These are phyloP conservation scores for Argopecten irradians DNA, from an alignment of 1,140 invertebrate genomes.

Conservation along the genomic window DNA sequence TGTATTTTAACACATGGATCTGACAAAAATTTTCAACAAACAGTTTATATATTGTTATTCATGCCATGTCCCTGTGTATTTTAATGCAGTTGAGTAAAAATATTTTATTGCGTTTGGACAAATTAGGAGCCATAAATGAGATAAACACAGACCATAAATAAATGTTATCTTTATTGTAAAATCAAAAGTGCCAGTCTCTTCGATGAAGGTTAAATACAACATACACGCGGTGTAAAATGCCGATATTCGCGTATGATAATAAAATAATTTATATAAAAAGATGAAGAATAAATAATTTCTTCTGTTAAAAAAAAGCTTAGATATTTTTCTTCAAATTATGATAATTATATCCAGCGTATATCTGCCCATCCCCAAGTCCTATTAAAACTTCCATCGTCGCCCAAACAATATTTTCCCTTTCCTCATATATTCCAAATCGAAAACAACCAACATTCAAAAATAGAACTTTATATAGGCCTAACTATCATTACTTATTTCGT, in stretches of 20 bases:
- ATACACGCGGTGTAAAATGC: slow-evolving; percentile 20
- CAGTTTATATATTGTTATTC: no score
- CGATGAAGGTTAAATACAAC: neutral
- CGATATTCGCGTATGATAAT: neutral
- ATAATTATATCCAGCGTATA: neutral
- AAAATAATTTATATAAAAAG: neutral
- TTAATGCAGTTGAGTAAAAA: no score
- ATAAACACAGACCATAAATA: neutral
- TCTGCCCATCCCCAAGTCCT: neutral
- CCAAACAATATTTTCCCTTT: neutral
- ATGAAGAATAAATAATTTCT: neutral
- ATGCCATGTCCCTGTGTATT: no score
- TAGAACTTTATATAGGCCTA: neutral
- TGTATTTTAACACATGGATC: no score
- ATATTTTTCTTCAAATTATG: neutral
- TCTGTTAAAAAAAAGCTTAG: neutral
- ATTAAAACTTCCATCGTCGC: neutral
- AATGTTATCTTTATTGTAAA: slow-evolving; percentile 10
- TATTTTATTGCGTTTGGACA: no score
- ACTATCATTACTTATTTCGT: neutral
- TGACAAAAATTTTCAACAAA: no score
- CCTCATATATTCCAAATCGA: neutral
- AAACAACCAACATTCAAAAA: neutral
- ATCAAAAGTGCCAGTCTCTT: neutral
- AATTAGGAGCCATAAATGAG: no score